phyloP scores from a whole-genome alignment of 2,113 vertebrate genomes.

The Sprattus sprattus region DNA sequence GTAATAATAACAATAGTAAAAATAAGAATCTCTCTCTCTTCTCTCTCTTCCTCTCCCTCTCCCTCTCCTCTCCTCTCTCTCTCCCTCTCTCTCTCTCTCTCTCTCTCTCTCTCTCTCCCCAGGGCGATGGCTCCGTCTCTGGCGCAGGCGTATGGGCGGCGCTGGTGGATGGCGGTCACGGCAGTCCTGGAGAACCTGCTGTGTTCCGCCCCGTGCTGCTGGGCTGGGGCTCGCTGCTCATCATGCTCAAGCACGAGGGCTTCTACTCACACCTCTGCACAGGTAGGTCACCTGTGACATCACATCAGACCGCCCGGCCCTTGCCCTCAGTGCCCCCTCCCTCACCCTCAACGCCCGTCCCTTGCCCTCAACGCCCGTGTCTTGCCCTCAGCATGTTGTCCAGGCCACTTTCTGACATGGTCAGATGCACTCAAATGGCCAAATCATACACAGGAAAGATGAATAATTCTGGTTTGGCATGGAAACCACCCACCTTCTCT shows the following conservation, averaged over 20 bases:
- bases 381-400: background rate
- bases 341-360: background rate
- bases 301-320: no score
- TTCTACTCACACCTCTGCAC: conserved; percentile 84
- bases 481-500: background rate
- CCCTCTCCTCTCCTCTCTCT: background rate
- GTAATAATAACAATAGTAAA: no score
- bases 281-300: conserved; percentile 52
- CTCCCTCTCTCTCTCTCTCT: background rate
- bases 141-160: conserved; percentile 75
- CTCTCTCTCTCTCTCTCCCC: background rate
- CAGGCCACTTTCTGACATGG: no score
- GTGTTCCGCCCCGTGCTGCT: conserved; percentile 85
- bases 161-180: conserved; percentile 88
- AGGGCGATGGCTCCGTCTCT: conserved; percentile 77
- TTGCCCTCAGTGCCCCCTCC: no score
- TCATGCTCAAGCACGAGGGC: conserved; percentile 86
- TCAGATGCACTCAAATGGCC: background rate
- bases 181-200: conserved; percentile 85
- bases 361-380: background rate
- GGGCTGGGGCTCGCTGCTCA: conserved; percentile 87
- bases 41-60: background rate
- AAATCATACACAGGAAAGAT: background rate
- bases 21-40: background rate
- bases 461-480: background rate